A percentile compares a stretch with the other conserved stretches of the same genome.
Evolutionary conservation across 2,888 invertebrate genomes (phyloP).

Genomic region (Eurytoma californica): DNA sequence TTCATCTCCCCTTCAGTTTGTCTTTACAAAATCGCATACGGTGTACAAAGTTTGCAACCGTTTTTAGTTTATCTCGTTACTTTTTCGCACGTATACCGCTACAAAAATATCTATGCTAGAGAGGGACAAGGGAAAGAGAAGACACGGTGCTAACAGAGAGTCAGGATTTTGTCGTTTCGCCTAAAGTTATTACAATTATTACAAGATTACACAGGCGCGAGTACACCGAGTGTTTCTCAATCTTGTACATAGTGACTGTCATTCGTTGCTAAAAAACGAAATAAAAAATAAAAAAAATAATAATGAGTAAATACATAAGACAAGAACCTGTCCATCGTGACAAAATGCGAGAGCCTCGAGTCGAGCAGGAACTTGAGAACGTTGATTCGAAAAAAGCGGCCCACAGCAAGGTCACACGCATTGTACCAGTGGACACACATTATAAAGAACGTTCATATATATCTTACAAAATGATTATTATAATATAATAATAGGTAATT

Average conservation of each 20-base stretch:
- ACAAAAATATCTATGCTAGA: constrained; percentile 59
- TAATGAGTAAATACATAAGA: constrained; percentile 56
- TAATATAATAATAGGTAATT: constrained; percentile 54
- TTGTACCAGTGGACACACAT: constrained; percentile 54
- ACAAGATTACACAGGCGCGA: constrained; percentile 53
- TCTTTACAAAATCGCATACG: constrained; percentile 36
- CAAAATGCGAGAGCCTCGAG: constrained; percentile 59
- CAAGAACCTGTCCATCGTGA: constrained; percentile 54
- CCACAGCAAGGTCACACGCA: constrained; percentile 51
- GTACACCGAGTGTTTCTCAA: constrained; percentile 58
- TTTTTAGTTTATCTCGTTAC: constrained; percentile 15
- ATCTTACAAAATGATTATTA: constrained; percentile 57
- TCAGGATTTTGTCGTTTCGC: constrained; percentile 48
- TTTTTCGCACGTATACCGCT: constrained; percentile 50
- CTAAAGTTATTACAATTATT: constrained; percentile 53
- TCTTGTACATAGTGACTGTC: constrained; percentile 67
- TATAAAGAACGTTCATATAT: constrained; percentile 53
- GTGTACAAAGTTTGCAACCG: constrained; percentile 46
- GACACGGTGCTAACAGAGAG: constrained; percentile 53
- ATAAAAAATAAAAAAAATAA: constrained; percentile 45
- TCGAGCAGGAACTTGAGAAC: constrained; percentile 58
- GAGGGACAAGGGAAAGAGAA: constrained; percentile 47
- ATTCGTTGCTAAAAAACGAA: constrained; percentile 62
- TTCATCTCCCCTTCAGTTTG: constrained; percentile 20
- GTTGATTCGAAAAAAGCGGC: constrained; percentile 55